Evolutionary conservation across 2,113 vertebrate species (phyloP).

Genomic region (Hydrolagus affinis): DNA sequence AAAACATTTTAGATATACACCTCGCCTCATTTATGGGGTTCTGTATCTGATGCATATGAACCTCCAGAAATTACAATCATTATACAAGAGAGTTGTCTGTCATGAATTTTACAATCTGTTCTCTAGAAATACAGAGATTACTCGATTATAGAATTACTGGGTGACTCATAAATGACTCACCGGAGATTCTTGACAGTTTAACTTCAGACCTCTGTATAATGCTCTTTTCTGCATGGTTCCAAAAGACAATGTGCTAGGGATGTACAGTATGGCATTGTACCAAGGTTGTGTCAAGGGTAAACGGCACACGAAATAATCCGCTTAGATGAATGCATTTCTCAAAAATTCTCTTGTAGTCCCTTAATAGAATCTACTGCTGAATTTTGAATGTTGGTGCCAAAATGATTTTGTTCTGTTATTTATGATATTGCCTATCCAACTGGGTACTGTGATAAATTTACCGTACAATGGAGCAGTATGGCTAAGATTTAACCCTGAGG

Average conservation of each 20-base stretch:
- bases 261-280: too few species aligned
- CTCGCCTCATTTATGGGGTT: not conserved
- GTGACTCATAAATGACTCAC: constrained; percentile 23
- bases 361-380: not conserved
- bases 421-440: not conserved
- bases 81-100: not conserved
- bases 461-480: not conserved
- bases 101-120: constrained; percentile 23
- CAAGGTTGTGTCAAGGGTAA: not conserved
- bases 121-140: constrained; percentile 23
- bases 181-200: constrained; percentile 2
- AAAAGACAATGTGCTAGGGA: too few species aligned
- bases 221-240: not conserved
- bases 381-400: not conserved
- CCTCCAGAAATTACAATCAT: not conserved
- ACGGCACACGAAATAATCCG: constrained; percentile 33
- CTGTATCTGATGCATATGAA: not conserved
- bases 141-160: constrained; percentile 18
- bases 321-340: constrained; percentile 25
- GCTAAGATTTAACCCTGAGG: not conserved
- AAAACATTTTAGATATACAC: not conserved
- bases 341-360: constrained; percentile 32
- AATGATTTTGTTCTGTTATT: not conserved
- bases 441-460: not conserved
- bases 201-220: constrained; percentile 20